A percentile compares a stretch with the other conserved stretches of the same genome.
phyloP scores from a whole-genome alignment of 2,113 vertebrate genomes.

The Prunella himalayana region DNA sequence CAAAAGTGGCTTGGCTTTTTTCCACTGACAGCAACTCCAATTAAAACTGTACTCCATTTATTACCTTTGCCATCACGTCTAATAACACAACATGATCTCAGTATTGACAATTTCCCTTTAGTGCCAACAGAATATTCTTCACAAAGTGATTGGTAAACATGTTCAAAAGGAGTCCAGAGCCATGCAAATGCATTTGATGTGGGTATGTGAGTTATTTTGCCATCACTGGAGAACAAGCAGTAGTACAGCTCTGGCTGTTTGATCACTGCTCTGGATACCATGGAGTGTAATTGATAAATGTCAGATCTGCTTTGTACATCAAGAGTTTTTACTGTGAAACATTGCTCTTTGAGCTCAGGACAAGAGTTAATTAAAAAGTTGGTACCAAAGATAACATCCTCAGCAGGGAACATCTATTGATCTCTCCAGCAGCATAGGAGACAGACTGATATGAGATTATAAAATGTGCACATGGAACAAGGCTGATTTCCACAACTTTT shows the following conservation, averaged over 20 bases:
- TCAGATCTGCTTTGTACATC: conserved; percentile 44
- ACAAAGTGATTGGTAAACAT: background rate
- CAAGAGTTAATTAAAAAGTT: conserved; percentile 66
- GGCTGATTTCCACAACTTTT: conserved; percentile 1
- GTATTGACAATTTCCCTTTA: background rate
- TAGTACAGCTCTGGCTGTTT: background rate
- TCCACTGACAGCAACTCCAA: background rate
- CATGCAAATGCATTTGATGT: background rate
- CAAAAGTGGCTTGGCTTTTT: background rate
- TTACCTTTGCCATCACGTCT: background rate
- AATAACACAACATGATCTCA: background rate
- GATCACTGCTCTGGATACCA: background rate
- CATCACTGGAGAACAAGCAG: background rate
- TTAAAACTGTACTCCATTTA: background rate
- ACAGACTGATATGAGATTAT: background rate
- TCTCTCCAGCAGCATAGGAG: background rate
- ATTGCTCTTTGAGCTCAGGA: conserved; percentile 47
- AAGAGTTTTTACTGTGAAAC: conserved; percentile 45
- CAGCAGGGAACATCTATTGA: conserved; percentile 39
- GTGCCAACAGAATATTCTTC: background rate
- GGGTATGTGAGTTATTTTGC: background rate
- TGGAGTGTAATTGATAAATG: conserved; percentile 48
- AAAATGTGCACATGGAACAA: background rate
- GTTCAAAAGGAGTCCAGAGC: background rate
- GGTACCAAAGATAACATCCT: conserved; percentile 51